Percentiles rank a stretch among this genome's conserved stretches.
Conservation (phyloP, 1,140 invertebrate genomes). For the Penaeus vannamei region DNA sequence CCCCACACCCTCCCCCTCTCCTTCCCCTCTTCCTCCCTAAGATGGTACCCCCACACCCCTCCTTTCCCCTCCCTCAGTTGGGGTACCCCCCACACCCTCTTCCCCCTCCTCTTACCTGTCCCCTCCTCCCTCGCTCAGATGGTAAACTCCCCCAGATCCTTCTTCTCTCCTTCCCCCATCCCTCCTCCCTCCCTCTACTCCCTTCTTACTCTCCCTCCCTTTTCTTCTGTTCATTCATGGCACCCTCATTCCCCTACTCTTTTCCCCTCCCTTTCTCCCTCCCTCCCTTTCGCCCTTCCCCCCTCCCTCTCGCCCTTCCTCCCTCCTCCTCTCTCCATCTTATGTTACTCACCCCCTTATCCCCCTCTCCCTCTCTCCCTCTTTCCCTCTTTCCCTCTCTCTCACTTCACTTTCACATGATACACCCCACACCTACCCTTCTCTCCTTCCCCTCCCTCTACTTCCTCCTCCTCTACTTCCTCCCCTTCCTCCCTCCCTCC, state of each 20-base stretch:
- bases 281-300: conserved; percentile 5
- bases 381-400: conserved; percentile 12
- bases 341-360: too few species aligned
- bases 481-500: background rate
- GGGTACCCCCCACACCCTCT: too few species aligned
- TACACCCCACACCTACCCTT: background rate
- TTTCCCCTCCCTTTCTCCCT: background rate
- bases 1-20: too few species aligned
- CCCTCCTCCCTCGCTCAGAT: background rate
- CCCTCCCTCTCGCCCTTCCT: background rate
- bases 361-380: background rate
- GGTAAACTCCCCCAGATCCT: background rate
- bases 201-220: background rate
- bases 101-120: too few species aligned
- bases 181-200: too few species aligned
- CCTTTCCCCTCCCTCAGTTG: background rate
- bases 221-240: background rate
- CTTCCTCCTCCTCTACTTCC: background rate
- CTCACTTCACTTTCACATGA: background rate
- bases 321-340: background rate
- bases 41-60: background rate
- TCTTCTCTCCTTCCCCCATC: too few species aligned
- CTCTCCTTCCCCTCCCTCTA: background rate
- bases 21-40: background rate
- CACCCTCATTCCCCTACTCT: background rate